Percentiles rank a stretch among this genome's conserved stretches.
Conservation (phyloP, 2,797 vertebrate genomes). For the Neosalanx taihuensis region DNA sequence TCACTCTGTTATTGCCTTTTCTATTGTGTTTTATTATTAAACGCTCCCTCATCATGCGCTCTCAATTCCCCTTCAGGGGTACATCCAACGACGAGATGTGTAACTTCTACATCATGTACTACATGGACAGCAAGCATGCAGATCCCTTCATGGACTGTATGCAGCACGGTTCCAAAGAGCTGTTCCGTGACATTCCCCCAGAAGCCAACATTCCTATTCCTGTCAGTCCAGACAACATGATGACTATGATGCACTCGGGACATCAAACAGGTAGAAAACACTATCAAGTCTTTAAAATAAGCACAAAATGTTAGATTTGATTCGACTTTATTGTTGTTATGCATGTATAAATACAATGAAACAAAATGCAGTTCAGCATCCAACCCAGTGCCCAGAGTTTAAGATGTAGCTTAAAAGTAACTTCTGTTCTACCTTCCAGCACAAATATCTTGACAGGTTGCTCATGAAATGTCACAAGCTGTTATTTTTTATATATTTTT, state of each 20-base stretch:
- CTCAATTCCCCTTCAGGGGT: slow-evolving; percentile 67
- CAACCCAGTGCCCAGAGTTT: not conserved
- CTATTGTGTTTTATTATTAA: not conserved
- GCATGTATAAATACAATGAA: too few species aligned
- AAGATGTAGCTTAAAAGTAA: not conserved
- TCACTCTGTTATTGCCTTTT: slow-evolving; percentile 3
- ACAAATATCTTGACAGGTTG: not conserved
- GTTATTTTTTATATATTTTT: too few species aligned
- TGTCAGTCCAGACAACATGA: slow-evolving; percentile 76
- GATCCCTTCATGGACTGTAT: slow-evolving; percentile 89
- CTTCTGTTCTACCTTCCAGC: not conserved
- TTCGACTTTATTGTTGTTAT: too few species aligned
- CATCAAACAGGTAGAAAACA: slow-evolving; percentile 23
- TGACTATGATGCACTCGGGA: slow-evolving; percentile 75
- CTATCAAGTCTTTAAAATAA: not conserved
- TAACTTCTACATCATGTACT: slow-evolving; percentile 99
- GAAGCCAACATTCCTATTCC: slow-evolving; percentile 86
- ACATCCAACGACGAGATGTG: slow-evolving; percentile 96
- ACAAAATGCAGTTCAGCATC: not conserved
- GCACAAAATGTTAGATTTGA: not conserved
- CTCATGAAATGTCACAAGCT: not conserved
- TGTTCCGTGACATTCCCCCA: slow-evolving; percentile 84
- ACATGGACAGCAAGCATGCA: slow-evolving; percentile 89
- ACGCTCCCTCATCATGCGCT: slow-evolving; percentile 1
- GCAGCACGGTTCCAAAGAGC: slow-evolving; percentile 73